Conservation (phyloP, 2,797 vertebrate genomes). For the Anguilla anguilla region DNA sequence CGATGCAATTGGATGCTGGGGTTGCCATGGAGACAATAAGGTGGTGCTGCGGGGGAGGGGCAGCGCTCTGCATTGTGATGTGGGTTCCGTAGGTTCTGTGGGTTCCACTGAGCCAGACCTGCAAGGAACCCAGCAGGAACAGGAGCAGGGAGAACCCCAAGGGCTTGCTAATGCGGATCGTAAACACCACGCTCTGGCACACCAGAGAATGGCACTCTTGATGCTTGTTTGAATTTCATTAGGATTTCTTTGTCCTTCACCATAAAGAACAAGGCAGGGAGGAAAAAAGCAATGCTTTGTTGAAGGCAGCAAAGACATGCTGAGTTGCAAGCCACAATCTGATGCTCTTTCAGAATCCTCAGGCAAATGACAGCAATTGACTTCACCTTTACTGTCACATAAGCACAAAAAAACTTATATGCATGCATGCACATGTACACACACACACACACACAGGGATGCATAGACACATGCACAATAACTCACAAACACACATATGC, state of each 20-base stretch:
- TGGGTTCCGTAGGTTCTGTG: not conserved
- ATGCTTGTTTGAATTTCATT: slow-evolving; percentile 62
- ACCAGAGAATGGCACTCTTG: slow-evolving; percentile 43
- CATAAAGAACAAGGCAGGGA: slow-evolving; percentile 57
- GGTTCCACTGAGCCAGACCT: not conserved
- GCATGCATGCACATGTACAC: not conserved
- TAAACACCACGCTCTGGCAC: slow-evolving; percentile 69
- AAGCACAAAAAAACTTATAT: not conserved
- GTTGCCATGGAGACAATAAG: slow-evolving; percentile 55
- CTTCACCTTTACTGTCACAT: not conserved
- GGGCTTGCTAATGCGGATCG: slow-evolving; percentile 56
- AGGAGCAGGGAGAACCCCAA: slow-evolving; percentile 61
- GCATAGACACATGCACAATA: not conserved
- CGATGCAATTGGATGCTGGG: slow-evolving; percentile 50
- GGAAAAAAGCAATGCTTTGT: slow-evolving; percentile 63
- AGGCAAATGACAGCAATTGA: not conserved
- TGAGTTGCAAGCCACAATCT: slow-evolving; percentile 44
- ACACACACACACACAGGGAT: not conserved
- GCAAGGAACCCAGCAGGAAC: slow-evolving; percentile 45
- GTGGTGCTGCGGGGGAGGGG: slow-evolving; percentile 53
- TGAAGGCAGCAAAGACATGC: slow-evolving; percentile 67
- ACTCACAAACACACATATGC: slow-evolving; percentile 54
- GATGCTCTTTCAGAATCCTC: slow-evolving; percentile 13
- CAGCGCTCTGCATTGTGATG: not conserved
- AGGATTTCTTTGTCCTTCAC: slow-evolving; percentile 44